These are phyloP conservation scores for Athrips mouffetella DNA, from an alignment of 2,888 invertebrate genomes.

Conservation along the genomic window DNA sequence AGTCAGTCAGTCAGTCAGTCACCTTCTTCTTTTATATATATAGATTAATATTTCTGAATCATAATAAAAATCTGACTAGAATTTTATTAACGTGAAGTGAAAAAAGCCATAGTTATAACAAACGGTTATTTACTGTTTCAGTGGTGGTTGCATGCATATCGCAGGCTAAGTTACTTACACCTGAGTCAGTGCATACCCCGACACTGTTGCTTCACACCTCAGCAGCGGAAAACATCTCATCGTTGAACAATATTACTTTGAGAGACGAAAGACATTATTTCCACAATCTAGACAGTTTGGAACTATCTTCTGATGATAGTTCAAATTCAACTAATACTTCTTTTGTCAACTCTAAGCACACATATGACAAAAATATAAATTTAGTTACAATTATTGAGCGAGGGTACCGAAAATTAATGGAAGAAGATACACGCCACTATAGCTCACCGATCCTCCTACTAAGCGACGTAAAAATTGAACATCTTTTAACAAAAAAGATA, in stretches of 20 bases:
- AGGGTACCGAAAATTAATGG: no score
- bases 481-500: no score
- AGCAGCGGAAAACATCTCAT: not conserved
- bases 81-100: no score
- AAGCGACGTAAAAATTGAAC: no score
- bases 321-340: not conserved
- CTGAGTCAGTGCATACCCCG: not conserved
- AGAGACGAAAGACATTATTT: conserved; percentile 5
- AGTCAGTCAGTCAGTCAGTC: no score
- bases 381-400: no score
- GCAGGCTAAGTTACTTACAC: conserved; percentile 17
- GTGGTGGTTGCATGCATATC: not conserved
- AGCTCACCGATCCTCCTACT: not conserved
- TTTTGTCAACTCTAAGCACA: not conserved
- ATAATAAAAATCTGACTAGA: no score
- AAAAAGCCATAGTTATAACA: no score
- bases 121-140: not conserved
- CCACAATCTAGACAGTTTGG: not conserved
- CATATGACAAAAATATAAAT: not conserved
- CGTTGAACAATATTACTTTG: conserved; percentile 1
- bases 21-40: no score
- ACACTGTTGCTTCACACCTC: not conserved
- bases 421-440: no score
- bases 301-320: not conserved
- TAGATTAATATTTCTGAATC: no score